Evolutionary conservation across 2,888 invertebrate genomes (phyloP), one percentile per base, ranked within the genome.

Genomic region (Mythimna impura): DNA sequence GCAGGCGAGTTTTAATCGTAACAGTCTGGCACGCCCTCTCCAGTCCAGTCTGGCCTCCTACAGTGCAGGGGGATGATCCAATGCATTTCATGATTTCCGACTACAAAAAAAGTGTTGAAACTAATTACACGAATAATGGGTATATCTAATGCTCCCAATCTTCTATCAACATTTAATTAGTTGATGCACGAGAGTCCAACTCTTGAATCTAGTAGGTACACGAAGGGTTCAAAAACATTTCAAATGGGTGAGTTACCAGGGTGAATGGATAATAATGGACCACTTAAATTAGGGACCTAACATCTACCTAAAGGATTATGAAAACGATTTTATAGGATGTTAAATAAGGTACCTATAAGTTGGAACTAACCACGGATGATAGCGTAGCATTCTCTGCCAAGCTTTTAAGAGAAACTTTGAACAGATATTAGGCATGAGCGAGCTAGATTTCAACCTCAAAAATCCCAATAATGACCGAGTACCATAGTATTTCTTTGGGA

Each of bases 391-490:
- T 43, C 14, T 12, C 10, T 25, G 6, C 22, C 14, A 55, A 22
- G n/a, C 20, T 60, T 60, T 14, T 60, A 63, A 25, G 12, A 14
- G 22, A 34, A 54, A 22, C 3, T 30, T 50, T 20, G 34, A 43
- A 20, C 6, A 17, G 6, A 8, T n/a, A 3, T 47, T 47, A 14
- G 5, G 9, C 30, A 43, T 50, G 7, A 8, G 8, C 1, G 6
- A 3, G 12, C 1, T 14, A 20, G 7, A 10, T 36, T 52, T 66
- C 12, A 36, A 47, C 52, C 0, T 43, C 36, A 62, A 65, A 25
- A 62, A 68, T 52, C 17, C 68, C 57, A 76, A 66, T 72, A 80
- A 64, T 66, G 30, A 66, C 17, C 66, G 79, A 73, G 71, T 79
- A 82, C 70, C 62, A 64, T 62, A 62, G 2, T 14, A 54, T 66